A percentile compares a stretch with the other conserved stretches of the same genome.
Evolutionary conservation across 2,888 invertebrate species (phyloP).

Genomic region (Fabriciana adippe): DNA sequence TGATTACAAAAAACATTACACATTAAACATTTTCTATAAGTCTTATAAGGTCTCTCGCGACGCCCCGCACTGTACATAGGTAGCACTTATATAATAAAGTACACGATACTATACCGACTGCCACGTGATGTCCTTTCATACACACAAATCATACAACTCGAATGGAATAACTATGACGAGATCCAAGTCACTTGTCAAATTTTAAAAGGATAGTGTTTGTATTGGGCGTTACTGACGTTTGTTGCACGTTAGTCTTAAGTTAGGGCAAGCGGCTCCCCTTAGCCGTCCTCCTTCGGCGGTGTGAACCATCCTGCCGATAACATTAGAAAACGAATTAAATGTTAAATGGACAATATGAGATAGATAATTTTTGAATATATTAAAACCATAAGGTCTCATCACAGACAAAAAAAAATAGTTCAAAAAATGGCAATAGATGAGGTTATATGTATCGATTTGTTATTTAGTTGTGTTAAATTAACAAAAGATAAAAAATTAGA

Average conservation of each 20-base stretch:
- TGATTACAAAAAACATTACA: slow-evolving; percentile 81
- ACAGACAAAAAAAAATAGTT: too few species aligned
- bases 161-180: slow-evolving; percentile 32
- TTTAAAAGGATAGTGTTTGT: slow-evolving; percentile 44
- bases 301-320: slow-evolving; percentile 90
- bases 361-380: too few species aligned
- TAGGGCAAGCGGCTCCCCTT: slow-evolving; percentile 68
- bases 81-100: slow-evolving; percentile 68
- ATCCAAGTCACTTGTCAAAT: slow-evolving; percentile 60
- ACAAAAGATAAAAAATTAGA: too few species aligned
- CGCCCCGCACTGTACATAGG: slow-evolving; percentile 68
- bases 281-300: slow-evolving; percentile 95
- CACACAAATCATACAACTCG: slow-evolving; percentile 39
- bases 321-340: not conserved
- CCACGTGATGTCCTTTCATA: slow-evolving; percentile 33
- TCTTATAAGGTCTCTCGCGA: slow-evolving; percentile 77
- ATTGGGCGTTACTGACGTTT: slow-evolving; percentile 64
- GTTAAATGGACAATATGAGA: not conserved
- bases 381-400: too few species aligned
- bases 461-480: too few species aligned
- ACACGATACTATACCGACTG: slow-evolving; percentile 37
- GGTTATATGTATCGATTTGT: too few species aligned
- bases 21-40: slow-evolving; percentile 81
- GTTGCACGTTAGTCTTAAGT: slow-evolving; percentile 70
- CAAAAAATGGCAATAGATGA: too few species aligned